Evolutionary conservation across 2,113 vertebrate species (phyloP).

Genomic region (Poicephalus meyeri): DNA sequence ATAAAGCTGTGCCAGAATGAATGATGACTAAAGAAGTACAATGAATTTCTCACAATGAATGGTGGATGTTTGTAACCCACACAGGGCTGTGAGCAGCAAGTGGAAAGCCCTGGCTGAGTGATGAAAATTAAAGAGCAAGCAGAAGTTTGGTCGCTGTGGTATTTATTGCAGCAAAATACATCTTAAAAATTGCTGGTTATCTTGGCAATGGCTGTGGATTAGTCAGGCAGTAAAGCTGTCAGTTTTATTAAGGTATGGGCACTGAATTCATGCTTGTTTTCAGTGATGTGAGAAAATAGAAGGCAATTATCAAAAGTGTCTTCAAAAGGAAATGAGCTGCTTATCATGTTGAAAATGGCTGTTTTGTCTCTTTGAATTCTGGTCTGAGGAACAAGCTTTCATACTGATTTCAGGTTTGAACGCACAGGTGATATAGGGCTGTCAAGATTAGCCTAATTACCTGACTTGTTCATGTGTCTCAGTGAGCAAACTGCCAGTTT

Average conservation of each 20-base stretch:
- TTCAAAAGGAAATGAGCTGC: constrained; percentile 6
- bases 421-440: not conserved
- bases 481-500: not conserved
- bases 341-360: not conserved
- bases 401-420: constrained; percentile 19
- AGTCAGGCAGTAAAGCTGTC: not conserved
- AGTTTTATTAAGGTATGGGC: not conserved
- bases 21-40: not conserved
- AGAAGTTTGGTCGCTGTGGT: not conserved
- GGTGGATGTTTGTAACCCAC: not conserved
- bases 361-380: not conserved
- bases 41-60: not conserved
- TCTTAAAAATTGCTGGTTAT: not conserved
- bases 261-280: not conserved
- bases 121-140: not conserved
- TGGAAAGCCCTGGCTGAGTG: not conserved
- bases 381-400: not conserved
- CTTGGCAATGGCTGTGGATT: not conserved
- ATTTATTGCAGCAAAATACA: not conserved
- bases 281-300: not conserved
- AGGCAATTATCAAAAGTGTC: not conserved
- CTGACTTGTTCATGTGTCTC: not conserved
- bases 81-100: not conserved
- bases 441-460: constrained; percentile 7
- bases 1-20: not conserved